These are phyloP conservation scores for Dynastes maya DNA, from an alignment of 2,888 invertebrate genomes.

Conservation along the genomic window DNA sequence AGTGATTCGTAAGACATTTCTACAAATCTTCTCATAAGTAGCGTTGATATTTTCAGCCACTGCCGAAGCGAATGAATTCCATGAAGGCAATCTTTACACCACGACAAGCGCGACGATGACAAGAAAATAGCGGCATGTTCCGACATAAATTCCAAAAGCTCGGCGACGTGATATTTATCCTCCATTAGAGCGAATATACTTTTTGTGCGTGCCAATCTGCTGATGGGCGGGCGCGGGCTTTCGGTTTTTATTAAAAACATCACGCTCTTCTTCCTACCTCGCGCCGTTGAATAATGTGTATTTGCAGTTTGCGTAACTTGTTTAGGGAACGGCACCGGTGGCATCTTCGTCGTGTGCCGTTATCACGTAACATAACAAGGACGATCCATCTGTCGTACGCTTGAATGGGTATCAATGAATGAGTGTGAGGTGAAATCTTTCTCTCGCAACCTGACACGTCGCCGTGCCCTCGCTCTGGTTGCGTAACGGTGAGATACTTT, in stretches of 20 bases:
- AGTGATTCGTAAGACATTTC: too few relatives aligned
- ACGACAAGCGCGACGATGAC: not conserved
- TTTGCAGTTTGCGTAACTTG: constrained; percentile 20
- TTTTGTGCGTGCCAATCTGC: constrained; percentile 5
- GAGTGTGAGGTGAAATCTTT: constrained; percentile 35
- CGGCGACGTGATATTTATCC: constrained; percentile 10
- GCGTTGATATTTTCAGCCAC: too few relatives aligned
- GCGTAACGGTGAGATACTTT: constrained; percentile 18
- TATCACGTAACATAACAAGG: constrained; percentile 32
- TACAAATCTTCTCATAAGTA: too few relatives aligned
- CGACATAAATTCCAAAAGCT: constrained; percentile 14
- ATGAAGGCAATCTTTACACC: too few relatives aligned
- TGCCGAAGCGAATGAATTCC: too few relatives aligned
- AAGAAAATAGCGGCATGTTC: not conserved
- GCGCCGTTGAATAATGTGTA: constrained; percentile 27
- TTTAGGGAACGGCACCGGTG: constrained; percentile 24
- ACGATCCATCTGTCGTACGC: constrained; percentile 5
- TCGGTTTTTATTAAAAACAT: constrained; percentile 34
- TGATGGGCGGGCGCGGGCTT: not conserved
- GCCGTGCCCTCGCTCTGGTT: not conserved
- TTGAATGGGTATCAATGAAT: constrained; percentile 40
- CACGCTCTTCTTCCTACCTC: constrained; percentile 29
- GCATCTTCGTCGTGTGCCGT: constrained; percentile 1
- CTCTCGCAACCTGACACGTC: not conserved
- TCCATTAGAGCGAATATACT: not conserved